A percentile compares a stretch with the other conserved stretches of the same genome.
These are phyloP conservation scores for Hippocampus barbouri DNA, from an alignment of 2,113 vertebrate genomes.

Conservation along the genomic window DNA sequence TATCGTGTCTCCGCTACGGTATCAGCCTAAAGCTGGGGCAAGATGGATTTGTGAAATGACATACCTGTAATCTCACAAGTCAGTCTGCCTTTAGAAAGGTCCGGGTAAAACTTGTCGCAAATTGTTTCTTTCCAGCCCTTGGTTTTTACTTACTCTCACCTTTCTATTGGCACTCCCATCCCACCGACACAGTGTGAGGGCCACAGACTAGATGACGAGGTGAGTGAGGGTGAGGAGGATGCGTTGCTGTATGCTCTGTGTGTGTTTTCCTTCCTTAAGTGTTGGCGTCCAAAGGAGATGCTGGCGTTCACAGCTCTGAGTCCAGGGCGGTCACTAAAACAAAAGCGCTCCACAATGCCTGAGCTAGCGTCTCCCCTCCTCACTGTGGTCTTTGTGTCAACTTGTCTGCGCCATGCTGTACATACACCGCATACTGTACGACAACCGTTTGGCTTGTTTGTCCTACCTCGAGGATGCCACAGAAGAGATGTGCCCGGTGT, in stretches of 20 bases:
- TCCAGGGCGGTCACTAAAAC: slow-evolving; percentile 35
- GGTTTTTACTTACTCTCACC: slow-evolving; percentile 70
- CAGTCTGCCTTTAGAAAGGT: not conserved
- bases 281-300: slow-evolving; percentile 60
- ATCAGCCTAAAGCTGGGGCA: not conserved
- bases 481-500: slow-evolving; percentile 36
- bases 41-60: not conserved
- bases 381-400: slow-evolving; percentile 59
- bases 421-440: not conserved
- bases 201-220: slow-evolving; percentile 73
- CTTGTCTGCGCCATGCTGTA: slow-evolving; percentile 15
- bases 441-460: slow-evolving; percentile 51
- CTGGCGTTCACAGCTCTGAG: slow-evolving; percentile 45
- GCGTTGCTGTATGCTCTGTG: slow-evolving; percentile 44
- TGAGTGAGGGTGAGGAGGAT: slow-evolving; percentile 69
- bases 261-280: slow-evolving; percentile 54
- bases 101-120: not conserved
- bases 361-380: slow-evolving; percentile 57
- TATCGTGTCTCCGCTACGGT: too few relatives aligned
- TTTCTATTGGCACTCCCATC: slow-evolving; percentile 68
- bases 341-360: slow-evolving; percentile 48
- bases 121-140: slow-evolving; percentile 19
- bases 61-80: not conserved
- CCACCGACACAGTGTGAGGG: slow-evolving; percentile 69
- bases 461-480: slow-evolving; percentile 20